Conservation (phyloP, 30 jellyfish, hydroid and myxozoan species). For the Aurelia aurita complex sp. Pacific region DNA sequence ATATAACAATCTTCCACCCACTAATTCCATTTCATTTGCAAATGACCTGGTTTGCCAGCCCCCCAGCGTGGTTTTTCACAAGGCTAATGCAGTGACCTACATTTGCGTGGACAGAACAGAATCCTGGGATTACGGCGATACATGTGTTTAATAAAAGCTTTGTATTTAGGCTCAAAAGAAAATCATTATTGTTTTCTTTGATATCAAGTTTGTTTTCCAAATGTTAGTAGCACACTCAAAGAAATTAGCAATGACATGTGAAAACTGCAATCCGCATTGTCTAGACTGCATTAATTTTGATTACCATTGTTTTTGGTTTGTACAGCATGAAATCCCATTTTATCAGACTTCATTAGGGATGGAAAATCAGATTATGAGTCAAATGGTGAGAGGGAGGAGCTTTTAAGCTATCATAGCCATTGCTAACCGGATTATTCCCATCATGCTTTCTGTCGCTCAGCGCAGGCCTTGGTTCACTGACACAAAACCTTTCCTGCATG, state of each 20-base stretch:
- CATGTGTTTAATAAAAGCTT: slow-evolving; percentile 70
- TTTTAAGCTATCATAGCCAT: slow-evolving; percentile 73
- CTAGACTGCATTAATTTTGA: slow-evolving; percentile 44
- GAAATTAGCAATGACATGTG: slow-evolving; percentile 81
- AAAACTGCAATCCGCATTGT: slow-evolving; percentile 61
- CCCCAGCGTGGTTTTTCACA: slow-evolving; percentile 39
- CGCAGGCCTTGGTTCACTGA: not conserved
- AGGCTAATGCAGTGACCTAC: slow-evolving; percentile 59
- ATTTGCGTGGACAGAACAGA: slow-evolving; percentile 45
- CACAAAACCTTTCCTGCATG: slow-evolving; percentile 1
- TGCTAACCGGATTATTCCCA: slow-evolving; percentile 64
- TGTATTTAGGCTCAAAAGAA: slow-evolving; percentile 32
- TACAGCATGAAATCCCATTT: slow-evolving; percentile 66
- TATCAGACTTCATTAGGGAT: slow-evolving; percentile 57
- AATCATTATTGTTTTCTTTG: slow-evolving; percentile 34
- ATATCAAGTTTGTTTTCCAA: slow-evolving; percentile 66
- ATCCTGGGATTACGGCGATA: slow-evolving; percentile 50
- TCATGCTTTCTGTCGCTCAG: slow-evolving; percentile 6
- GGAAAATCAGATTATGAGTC: slow-evolving; percentile 65
- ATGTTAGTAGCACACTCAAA: slow-evolving; percentile 56
- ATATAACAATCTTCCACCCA: slow-evolving; percentile 31
- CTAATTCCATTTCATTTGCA: slow-evolving; percentile 47
- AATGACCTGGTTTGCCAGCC: slow-evolving; percentile 64
- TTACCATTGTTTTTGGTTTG: slow-evolving; percentile 43
- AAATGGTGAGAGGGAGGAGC: slow-evolving; percentile 78